These are phyloP conservation scores for Hystrix brachyura DNA, from an alignment of 2,113 vertebrate genomes.

Conservation along the genomic window DNA sequence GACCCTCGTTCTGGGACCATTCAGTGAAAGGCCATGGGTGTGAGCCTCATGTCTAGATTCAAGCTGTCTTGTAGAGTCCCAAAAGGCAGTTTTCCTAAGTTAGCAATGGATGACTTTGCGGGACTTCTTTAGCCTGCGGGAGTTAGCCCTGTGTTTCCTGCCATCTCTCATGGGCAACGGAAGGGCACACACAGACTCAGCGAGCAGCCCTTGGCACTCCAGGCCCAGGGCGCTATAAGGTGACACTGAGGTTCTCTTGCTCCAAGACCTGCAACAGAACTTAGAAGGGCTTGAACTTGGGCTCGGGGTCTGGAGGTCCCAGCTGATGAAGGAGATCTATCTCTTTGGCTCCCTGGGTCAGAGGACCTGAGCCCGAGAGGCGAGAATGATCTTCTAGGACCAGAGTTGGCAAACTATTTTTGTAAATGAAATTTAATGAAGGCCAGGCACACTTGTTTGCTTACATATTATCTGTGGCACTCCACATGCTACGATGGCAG, in stretches of 20 bases:
- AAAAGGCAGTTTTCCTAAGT: background rate
- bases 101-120: background rate
- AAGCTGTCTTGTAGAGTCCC: background rate
- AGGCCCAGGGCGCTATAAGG: background rate
- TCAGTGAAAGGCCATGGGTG: background rate
- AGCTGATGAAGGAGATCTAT: no score
- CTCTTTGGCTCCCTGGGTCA: background rate
- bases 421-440: background rate
- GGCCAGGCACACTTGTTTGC: background rate
- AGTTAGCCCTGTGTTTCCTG: background rate
- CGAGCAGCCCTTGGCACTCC: background rate
- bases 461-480: background rate
- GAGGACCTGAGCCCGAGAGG: conserved; percentile 15
- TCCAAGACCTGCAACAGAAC: background rate
- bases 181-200: rapidly evolving
- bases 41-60: background rate
- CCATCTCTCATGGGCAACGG: background rate
- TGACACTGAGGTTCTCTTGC: background rate
- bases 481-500: background rate
- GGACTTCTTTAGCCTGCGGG: background rate
- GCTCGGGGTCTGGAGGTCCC: background rate
- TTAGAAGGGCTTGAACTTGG: background rate
- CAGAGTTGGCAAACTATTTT: background rate
- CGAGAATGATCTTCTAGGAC: background rate
- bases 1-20: background rate